A percentile compares a stretch with the other conserved stretches of the same genome.
Evolutionary conservation across 2,888 invertebrate species (phyloP).

Genomic region (Ochlodes sylvanus): DNA sequence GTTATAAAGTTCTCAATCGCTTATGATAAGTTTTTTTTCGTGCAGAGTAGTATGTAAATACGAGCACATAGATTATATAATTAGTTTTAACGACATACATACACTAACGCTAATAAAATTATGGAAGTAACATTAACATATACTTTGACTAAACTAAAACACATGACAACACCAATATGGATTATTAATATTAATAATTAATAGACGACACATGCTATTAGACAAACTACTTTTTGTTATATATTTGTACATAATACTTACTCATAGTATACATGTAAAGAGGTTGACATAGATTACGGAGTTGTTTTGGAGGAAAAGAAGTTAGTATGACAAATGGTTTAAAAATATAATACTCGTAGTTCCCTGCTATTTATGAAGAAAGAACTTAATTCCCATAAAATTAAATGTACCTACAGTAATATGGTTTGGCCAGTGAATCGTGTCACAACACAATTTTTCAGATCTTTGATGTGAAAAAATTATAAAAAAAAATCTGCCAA

Average conservation of each 20-base stretch:
- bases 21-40: neutral
- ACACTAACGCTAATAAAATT: constrained; percentile 16
- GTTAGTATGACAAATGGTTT: no score
- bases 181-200: neutral
- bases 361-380: no score
- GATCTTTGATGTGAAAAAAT: no score
- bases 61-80: neutral
- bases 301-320: no score
- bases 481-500: no score
- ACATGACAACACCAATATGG: constrained; percentile 14
- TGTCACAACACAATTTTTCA: no score
- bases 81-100: constrained; percentile 5
- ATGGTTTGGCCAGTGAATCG: no score
- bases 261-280: neutral
- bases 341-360: no score
- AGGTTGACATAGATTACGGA: constrained; percentile 1
- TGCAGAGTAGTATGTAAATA: constrained; percentile 4
- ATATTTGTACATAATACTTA: neutral
- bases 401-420: no score
- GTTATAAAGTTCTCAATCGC: no score
- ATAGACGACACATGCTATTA: constrained; percentile 19
- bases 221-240: neutral
- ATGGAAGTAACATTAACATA: constrained; percentile 3
- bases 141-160: constrained; percentile 8
- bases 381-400: no score